Evolutionary conservation across 2,797 vertebrate species (phyloP), one percentile per base, ranked within the genome.

Genomic region (Clarias fuscus): DNA sequence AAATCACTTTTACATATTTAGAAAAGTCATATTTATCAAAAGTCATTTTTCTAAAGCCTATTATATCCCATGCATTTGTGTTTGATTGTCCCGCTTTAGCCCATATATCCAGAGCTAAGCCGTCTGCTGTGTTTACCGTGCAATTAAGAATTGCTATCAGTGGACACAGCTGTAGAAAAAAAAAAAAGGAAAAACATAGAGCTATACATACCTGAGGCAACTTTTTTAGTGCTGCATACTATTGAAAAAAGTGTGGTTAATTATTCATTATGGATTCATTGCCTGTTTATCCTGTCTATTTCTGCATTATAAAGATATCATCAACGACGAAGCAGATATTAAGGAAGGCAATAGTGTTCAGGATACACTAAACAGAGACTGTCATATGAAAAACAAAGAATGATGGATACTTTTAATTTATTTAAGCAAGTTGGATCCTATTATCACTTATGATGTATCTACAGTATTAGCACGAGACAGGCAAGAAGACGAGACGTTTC

Each of bases 21-120:
- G 78, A 71, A 78, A 84, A 77, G 33, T 72, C 5, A 78, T 78
- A 65, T 73, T 81, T 58, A 27, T 83, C 37, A 43, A 84, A 80
- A 62, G 58, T 77, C 7, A 65, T 77, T 33, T 65, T 80, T 67
- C 30, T 84, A 62, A 78, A 82, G 5, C 27, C 5, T 84, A 48
- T 84, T 81, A 77, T 67, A 58, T 83, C 70, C 40, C 43, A 7
- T 79, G 79, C 43, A 65, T 65, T 62, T 62, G 20, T 82, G 71
- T 70, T 81, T 75, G 33, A 70, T 43, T 72, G 20, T 80, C 13
- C 68, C 58, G 43, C n/a, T 82, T 81, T 40, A n/a, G 65, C 17
- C 80, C 43, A 48, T 65, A 71, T 83, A 43, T 48, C 17, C 33
- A 73, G 59, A 76, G 64, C n/a, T 43, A 86, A 76, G 37, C 56